These are phyloP conservation scores for Aythya fuligula DNA, from an alignment of 2,797 vertebrate genomes.

Conservation along the genomic window DNA sequence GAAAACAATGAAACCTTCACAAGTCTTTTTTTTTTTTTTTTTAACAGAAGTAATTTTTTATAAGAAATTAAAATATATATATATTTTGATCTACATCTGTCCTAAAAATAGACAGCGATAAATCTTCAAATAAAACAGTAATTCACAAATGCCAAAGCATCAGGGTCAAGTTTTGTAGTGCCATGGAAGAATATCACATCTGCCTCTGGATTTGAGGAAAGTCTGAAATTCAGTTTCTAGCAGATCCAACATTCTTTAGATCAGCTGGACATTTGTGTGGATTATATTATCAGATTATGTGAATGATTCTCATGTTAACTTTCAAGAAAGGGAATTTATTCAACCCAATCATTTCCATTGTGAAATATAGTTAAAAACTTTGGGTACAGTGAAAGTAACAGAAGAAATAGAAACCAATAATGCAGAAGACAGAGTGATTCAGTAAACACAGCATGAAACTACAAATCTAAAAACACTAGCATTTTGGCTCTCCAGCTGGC, in stretches of 20 bases:
- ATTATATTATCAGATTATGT: not conserved
- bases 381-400: not conserved
- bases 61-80: not conserved
- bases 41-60: not conserved
- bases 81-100: not conserved
- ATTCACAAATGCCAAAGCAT: not conserved
- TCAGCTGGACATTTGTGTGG: not conserved
- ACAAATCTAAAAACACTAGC: not conserved
- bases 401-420: constrained; percentile 32
- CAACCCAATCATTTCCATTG: not conserved
- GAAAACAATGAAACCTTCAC: not conserved
- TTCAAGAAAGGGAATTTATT: constrained; percentile 33
- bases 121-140: not conserved
- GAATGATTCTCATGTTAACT: constrained; percentile 8
- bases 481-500: not conserved
- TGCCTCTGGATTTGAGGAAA: not conserved
- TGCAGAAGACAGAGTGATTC: constrained; percentile 32
- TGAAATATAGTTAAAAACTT: constrained; percentile 1
- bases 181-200: not conserved
- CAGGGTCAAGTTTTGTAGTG: not conserved
- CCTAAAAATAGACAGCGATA: not conserved
- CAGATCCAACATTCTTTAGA: not conserved
- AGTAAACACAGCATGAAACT: constrained; percentile 9
- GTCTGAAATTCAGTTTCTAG: not conserved
- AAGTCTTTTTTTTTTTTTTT: not conserved